phyloP scores from a whole-genome alignment of 2,888 invertebrate species.

The Physocephala rufipes region DNA sequence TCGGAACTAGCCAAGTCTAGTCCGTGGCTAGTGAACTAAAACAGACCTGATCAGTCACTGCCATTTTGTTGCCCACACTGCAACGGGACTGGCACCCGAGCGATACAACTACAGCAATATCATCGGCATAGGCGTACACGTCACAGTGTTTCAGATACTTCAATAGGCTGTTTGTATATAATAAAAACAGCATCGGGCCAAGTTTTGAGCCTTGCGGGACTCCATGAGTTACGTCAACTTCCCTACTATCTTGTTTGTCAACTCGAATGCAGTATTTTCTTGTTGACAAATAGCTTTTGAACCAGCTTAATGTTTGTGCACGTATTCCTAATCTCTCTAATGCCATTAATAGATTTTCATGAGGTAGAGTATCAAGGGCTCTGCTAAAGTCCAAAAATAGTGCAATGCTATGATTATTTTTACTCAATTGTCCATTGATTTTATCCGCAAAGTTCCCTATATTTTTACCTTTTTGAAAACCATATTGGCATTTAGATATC shows the following conservation, averaged over 20 bases:
- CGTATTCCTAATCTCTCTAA: slow-evolving; percentile 20
- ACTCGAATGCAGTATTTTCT: slow-evolving; percentile 7
- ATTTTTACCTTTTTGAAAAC: slow-evolving; percentile 32
- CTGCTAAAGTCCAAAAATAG: slow-evolving; percentile 28
- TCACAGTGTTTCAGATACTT: neutral
- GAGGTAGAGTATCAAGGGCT: slow-evolving; percentile 29
- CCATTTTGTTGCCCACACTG: too few relatives aligned
- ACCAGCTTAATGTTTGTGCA: neutral
- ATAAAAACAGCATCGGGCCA: neutral
- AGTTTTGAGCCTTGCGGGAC: neutral
- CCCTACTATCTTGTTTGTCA: neutral
- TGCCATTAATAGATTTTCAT: slow-evolving; percentile 12
- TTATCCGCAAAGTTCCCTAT: neutral
- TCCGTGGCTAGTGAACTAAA: too few relatives aligned
- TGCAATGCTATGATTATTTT: slow-evolving; percentile 2
- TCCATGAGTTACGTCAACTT: slow-evolving; percentile 2
- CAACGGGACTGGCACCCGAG: too few relatives aligned
- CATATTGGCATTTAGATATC: neutral
- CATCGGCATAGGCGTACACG: neutral
- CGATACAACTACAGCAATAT: neutral
- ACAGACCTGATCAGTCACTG: too few relatives aligned
- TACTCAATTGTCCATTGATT: neutral
- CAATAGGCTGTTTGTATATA: neutral
- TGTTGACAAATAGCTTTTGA: slow-evolving; percentile 14
- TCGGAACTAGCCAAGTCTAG: too few relatives aligned